phyloP scores from a whole-genome alignment of 1,140 invertebrate species.

The Conus ventricosus region DNA sequence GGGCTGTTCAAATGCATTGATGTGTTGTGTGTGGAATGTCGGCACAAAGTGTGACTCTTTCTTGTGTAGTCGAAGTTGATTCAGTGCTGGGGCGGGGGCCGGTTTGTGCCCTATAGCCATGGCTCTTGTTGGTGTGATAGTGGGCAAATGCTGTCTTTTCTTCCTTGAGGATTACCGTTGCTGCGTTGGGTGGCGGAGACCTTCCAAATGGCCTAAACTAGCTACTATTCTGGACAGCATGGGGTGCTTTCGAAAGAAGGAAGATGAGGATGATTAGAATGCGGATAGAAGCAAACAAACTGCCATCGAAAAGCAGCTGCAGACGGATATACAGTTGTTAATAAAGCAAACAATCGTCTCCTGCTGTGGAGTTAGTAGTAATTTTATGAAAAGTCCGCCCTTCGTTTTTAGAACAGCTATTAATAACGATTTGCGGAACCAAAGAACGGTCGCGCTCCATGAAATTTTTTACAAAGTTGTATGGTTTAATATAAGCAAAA shows the following conservation, averaged over 20 bases:
- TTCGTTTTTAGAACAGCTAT: no score
- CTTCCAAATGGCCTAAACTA: conserved; percentile 64
- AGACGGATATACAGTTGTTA: conserved; percentile 99
- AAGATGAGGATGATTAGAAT: conserved; percentile 92
- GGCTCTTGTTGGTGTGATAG: conserved; percentile 53
- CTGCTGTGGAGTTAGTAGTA: conserved; percentile 87
- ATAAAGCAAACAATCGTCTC: conserved; percentile 95
- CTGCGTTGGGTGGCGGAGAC: conserved; percentile 42
- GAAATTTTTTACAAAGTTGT: no score
- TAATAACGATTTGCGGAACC: no score
- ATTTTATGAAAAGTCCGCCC: no score
- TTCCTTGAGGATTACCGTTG: conserved; percentile 45
- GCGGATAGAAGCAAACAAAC: conserved; percentile 97
- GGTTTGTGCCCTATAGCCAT: conserved; percentile 56
- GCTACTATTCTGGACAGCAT: conserved; percentile 68
- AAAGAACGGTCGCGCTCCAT: no score
- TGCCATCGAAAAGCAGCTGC: conserved; percentile 98
- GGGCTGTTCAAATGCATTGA: conserved; percentile 62
- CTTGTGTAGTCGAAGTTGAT: conserved; percentile 61
- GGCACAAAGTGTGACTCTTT: conserved; percentile 52
- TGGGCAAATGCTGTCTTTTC: conserved; percentile 48
- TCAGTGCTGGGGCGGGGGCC: conserved; percentile 58
- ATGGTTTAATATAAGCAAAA: no score
- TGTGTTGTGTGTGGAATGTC: conserved; percentile 56
- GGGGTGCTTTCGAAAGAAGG: conserved; percentile 70